phyloP scores from a whole-genome alignment of 2,797 vertebrate species.

The Takifugu rubripes region DNA sequence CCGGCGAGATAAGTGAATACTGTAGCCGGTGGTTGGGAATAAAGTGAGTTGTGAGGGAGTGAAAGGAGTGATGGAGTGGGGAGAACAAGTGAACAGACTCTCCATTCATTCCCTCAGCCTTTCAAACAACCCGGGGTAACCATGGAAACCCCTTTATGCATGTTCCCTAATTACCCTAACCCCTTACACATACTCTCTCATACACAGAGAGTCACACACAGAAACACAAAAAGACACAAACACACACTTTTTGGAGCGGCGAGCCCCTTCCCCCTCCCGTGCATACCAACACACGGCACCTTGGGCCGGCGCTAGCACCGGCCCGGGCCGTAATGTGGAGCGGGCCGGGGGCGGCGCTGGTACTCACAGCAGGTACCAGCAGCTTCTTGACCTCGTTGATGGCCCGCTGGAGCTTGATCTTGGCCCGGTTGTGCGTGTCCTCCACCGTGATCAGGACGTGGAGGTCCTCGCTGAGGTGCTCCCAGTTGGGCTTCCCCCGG shows the following conservation, averaged over 20 bases:
- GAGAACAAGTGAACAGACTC: constrained; percentile 74
- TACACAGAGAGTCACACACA: constrained; percentile 51
- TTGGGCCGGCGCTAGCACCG: constrained; percentile 35
- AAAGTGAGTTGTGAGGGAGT: constrained; percentile 74
- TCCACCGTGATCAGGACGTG: constrained; percentile 99
- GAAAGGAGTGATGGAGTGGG: constrained; percentile 74
- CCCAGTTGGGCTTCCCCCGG: constrained; percentile 98
- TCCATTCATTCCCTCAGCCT: constrained; percentile 75
- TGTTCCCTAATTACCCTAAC: constrained; percentile 77
- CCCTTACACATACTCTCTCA: constrained; percentile 68
- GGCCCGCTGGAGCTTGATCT: constrained; percentile 96
- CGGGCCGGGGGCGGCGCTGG: constrained; percentile 1
- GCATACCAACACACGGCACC: constrained; percentile 68
- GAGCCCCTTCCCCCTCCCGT: constrained; percentile 62
- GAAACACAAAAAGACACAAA: constrained; percentile 44
- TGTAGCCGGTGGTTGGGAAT: constrained; percentile 73
- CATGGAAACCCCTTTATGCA: constrained; percentile 75
- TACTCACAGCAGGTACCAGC: constrained; percentile 96
- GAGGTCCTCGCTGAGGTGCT: constrained; percentile 98
- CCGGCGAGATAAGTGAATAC: constrained; percentile 55
- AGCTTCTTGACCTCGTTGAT: constrained; percentile 98
- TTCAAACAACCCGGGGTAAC: constrained; percentile 74
- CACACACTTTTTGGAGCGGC: constrained; percentile 58
- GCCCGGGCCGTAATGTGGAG: constrained; percentile 9
- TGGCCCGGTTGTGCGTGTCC: constrained; percentile 97